Conservation (phyloP, 1,140 invertebrate genomes). For the Myzus persicae region DNA sequence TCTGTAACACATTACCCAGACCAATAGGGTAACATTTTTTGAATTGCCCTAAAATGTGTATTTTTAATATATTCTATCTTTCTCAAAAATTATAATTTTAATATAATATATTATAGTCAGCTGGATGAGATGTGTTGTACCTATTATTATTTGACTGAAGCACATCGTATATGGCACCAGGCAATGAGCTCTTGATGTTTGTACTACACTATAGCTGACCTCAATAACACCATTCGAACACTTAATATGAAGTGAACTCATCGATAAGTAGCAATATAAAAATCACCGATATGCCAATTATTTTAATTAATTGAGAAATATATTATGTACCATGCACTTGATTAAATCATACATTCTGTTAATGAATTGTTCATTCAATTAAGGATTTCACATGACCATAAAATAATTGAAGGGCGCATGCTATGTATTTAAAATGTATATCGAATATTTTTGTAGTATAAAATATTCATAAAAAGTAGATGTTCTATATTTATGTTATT, state of each 20-base stretch:
- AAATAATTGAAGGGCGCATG: not conserved
- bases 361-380: not conserved
- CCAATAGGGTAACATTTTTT: not conserved
- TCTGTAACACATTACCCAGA: too few relatives aligned
- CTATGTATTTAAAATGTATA: not conserved
- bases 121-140: not conserved
- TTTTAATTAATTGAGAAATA: conserved; percentile 2
- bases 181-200: not conserved
- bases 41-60: not conserved
- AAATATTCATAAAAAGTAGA: not conserved
- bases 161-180: not conserved
- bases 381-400: not conserved
- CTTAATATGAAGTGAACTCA: not conserved
- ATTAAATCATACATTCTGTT: conserved; percentile 13
- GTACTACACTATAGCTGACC: not conserved
- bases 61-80: not conserved
- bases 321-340: not conserved
- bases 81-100: not conserved
- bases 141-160: not conserved
- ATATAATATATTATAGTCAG: not conserved
- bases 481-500: not conserved
- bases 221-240: not conserved
- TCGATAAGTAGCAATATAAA: not conserved
- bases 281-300: not conserved
- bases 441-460: not conserved